phyloP scores from a whole-genome alignment of 2,113 vertebrate species.

The Rhodinocichla rosea region DNA sequence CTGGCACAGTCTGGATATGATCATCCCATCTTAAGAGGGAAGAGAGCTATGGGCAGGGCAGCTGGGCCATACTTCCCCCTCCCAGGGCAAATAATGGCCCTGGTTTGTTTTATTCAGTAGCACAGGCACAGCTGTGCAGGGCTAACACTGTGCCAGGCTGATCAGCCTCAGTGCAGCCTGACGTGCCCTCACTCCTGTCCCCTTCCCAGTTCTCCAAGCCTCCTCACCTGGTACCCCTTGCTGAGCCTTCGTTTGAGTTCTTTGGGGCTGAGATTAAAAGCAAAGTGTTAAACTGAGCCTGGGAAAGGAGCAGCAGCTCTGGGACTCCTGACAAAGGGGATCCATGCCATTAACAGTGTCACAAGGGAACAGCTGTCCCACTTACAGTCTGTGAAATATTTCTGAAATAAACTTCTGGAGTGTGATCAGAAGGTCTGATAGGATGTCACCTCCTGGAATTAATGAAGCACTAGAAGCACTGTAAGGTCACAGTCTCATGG shows the following conservation, averaged over 20 bases:
- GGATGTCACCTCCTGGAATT: background rate
- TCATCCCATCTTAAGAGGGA: background rate
- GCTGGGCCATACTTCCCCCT: background rate
- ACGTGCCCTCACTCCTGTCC: rapidly evolving
- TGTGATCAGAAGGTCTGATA: background rate
- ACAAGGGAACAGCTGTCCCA: background rate
- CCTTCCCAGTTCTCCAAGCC: background rate
- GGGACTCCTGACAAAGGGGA: background rate
- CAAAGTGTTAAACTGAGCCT: background rate
- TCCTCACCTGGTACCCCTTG: background rate
- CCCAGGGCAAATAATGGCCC: background rate
- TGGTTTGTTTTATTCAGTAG: background rate
- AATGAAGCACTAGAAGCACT: background rate
- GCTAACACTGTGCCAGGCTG: background rate
- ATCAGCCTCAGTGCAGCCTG: background rate
- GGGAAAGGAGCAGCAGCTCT: background rate
- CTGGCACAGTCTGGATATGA: background rate
- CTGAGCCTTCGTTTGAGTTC: background rate
- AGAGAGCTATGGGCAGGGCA: background rate
- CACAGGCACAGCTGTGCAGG: rapidly evolving
- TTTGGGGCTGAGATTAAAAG: background rate
- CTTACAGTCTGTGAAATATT: background rate
- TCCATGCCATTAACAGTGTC: background rate
- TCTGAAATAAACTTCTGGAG: conserved; percentile 13
- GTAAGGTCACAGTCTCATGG: background rate